A percentile compares a stretch with the other conserved stretches of the same genome.
These are phyloP conservation scores for Chelonus formosanus DNA, from an alignment of 2,888 invertebrate genomes.

Conservation along the genomic window DNA sequence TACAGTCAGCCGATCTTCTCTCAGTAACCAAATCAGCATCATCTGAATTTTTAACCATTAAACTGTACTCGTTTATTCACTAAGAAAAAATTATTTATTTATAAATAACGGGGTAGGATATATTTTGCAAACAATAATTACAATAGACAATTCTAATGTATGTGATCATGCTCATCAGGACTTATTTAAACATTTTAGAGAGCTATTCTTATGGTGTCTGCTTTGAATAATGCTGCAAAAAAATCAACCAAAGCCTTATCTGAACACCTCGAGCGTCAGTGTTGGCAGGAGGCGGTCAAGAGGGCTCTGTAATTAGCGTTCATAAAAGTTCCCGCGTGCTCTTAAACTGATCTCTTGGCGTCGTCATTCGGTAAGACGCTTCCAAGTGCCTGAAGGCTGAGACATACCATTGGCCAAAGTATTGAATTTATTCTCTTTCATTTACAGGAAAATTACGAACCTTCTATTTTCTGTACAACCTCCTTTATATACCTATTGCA, in stretches of 20 bases:
- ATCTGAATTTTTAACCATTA: too few species aligned
- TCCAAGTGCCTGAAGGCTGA: background rate
- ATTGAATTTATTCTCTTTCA: slow-evolving; percentile 62
- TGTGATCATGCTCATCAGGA: slow-evolving; percentile 8
- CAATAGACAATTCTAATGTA: background rate
- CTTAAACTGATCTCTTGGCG: slow-evolving; percentile 36
- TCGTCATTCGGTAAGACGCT: slow-evolving; percentile 19
- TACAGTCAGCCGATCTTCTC: too few species aligned
- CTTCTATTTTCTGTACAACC: slow-evolving; percentile 27
- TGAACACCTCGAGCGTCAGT: slow-evolving; percentile 52
- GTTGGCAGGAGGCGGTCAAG: slow-evolving; percentile 56
- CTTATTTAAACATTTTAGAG: background rate
- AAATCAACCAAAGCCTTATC: slow-evolving; percentile 10
- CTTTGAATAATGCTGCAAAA: background rate
- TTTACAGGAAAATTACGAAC: slow-evolving; percentile 57
- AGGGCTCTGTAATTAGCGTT: slow-evolving; percentile 63
- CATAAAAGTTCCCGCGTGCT: slow-evolving; percentile 53
- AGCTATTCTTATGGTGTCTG: background rate
- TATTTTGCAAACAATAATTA: background rate
- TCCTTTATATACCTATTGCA: slow-evolving; percentile 7
- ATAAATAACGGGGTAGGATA: background rate
- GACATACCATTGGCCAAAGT: slow-evolving; percentile 42
- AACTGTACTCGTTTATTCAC: too few species aligned
- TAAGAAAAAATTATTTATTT: too few species aligned
- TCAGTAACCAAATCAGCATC: too few species aligned